Percentiles rank a stretch among this genome's conserved stretches.
These are phyloP conservation scores for Parus major DNA, from an alignment of 2,113 vertebrate genomes.

Conservation along the genomic window DNA sequence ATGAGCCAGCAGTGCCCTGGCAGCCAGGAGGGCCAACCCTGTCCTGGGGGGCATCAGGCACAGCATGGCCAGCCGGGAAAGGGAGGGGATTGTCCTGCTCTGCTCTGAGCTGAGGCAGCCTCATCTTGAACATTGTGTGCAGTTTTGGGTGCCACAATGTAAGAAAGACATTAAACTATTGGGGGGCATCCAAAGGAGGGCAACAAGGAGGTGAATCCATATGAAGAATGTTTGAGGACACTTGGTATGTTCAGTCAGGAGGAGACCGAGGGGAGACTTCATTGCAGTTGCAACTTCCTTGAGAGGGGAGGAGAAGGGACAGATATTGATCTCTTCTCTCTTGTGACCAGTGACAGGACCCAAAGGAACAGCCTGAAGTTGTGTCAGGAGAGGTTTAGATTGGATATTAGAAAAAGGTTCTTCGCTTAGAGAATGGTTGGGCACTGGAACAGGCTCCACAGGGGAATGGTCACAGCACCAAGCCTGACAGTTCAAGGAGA, in stretches of 20 bases:
- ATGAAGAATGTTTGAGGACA: background rate
- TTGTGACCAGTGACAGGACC: background rate
- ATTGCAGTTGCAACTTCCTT: background rate
- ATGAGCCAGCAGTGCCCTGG: background rate
- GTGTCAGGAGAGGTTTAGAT: background rate
- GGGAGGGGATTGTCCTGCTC: background rate
- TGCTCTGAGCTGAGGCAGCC: rapidly evolving
- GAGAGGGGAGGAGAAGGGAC: background rate
- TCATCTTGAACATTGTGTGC: background rate
- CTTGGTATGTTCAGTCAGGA: background rate
- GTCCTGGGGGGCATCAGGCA: background rate
- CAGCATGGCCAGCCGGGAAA: background rate
- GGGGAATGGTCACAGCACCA: background rate
- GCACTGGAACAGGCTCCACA: background rate
- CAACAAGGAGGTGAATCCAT: background rate
- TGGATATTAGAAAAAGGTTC: background rate
- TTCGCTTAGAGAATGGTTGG: background rate
- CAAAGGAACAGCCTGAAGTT: background rate
- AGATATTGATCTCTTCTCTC: background rate
- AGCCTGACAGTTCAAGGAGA: background rate
- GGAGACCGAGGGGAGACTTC: background rate
- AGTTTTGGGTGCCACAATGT: background rate
- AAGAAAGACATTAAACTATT: background rate
- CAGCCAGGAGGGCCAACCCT: rapidly evolving
- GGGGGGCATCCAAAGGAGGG: background rate